Percentiles rank a stretch among this genome's conserved stretches.
phyloP scores from a whole-genome alignment of 1,140 invertebrate genomes.

The Drosophila pseudoobscura region DNA sequence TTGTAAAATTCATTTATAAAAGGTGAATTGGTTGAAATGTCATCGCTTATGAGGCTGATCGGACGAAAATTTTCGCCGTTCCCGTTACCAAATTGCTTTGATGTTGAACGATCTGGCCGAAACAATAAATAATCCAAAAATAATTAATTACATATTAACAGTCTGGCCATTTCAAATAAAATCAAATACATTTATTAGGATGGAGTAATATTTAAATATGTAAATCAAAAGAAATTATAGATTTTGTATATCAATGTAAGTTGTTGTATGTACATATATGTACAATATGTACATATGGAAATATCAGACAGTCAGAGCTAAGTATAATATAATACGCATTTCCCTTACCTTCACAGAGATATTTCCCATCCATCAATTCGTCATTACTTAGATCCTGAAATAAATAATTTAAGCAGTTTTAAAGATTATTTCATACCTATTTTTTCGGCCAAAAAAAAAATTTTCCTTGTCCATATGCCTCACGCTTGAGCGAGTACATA shows the following conservation, averaged over 20 bases:
- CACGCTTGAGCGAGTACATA: too few species aligned
- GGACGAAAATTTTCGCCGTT: conserved; percentile 40
- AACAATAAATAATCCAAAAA: conserved; percentile 42
- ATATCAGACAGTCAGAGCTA: too few species aligned
- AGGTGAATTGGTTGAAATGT: conserved; percentile 23
- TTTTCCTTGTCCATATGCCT: too few species aligned
- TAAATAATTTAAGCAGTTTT: background rate
- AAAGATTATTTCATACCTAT: background rate
- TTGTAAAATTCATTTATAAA: conserved; percentile 55
- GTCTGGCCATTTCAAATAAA: conserved; percentile 9
- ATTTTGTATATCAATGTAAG: background rate
- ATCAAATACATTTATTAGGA: background rate
- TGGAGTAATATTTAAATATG: too few species aligned
- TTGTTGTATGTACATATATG: background rate
- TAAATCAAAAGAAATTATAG: too few species aligned
- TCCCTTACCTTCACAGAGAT: conserved; percentile 47
- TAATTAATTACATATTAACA: conserved; percentile 24
- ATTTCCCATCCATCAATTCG: conserved; percentile 50
- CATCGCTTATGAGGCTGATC: conserved; percentile 29
- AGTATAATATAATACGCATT: background rate
- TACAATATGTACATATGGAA: too few species aligned
- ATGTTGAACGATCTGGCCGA: conserved; percentile 50
- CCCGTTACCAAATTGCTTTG: conserved; percentile 44
- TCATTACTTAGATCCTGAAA: conserved; percentile 46
- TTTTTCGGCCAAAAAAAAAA: background rate